Evolutionary conservation across 2,888 invertebrate species (phyloP), one percentile per base, ranked within the genome.

Genomic region (Drosophila siamana): DNA sequence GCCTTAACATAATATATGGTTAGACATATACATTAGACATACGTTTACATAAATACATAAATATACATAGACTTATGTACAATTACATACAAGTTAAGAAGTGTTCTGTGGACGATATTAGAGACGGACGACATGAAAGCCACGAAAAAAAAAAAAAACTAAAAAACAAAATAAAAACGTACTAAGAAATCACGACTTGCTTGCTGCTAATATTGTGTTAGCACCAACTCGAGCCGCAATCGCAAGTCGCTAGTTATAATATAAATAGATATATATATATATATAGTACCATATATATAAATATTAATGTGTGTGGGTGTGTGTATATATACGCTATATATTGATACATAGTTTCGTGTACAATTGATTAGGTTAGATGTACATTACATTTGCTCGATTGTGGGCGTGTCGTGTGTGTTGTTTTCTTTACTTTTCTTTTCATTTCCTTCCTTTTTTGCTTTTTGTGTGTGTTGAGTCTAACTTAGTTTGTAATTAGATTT

Each of bases 311-410:
- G 47, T 6, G 46, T 3, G 33, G 4, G 33, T 33, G 33, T n/a
- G 30, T 33, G 30, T 33, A 11, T 33, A 33, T 33, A 33, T 33
- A 38, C 13, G 33, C n/a, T 38, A 38, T 38, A 47, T 51, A 28
- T 30, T 41, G 28, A 16, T 52, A 33, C 33, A 52, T 28, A 30
- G 16, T 33, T 70, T 70, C 41, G 62, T 62, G 71, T 26, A 51
- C 50, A 70, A 70, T 60, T 60, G 40, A 46, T 46, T 61, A 62
- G 43, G 33, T 22, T 28, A 28, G 24, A 60, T 70, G 19, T 52
- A 15, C 13, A 30, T 51, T 47, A 36, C 38, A 30, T 56, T 65
- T 46, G 54, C 66, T 72, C 43, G 26, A 33, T 38, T 48, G 22
- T 36, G 47, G 50, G 57, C 68, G 28, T 56, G 67, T 55, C 54